Percentiles rank a stretch among this genome's conserved stretches.
These are phyloP conservation scores for Synanthedon myopaeformis DNA, from an alignment of 2,888 invertebrate genomes.

Conservation along the genomic window DNA sequence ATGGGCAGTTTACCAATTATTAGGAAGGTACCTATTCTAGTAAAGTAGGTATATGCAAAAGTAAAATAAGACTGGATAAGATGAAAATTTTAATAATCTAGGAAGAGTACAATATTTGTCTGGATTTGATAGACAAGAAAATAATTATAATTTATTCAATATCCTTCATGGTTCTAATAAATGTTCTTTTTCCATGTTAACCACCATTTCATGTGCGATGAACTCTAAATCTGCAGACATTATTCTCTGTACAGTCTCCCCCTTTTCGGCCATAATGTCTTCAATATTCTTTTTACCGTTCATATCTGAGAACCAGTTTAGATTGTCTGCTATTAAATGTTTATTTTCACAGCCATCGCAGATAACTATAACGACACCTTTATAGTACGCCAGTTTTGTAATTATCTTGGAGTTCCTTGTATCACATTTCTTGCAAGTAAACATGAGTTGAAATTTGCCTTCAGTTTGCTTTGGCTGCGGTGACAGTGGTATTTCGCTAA, in stretches of 20 bases:
- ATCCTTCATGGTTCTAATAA: not conserved
- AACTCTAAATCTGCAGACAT: constrained; percentile 61
- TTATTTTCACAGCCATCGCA: constrained; percentile 90
- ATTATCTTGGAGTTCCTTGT: constrained; percentile 83
- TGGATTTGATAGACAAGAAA: not conserved
- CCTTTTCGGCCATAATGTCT: constrained; percentile 87
- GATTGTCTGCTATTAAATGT: constrained; percentile 96
- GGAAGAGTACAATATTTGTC: no score
- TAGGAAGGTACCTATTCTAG: no score
- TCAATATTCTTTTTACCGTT: constrained; percentile 87
- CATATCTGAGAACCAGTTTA: constrained; percentile 92
- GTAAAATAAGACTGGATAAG: no score
- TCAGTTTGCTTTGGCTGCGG: constrained; percentile 29
- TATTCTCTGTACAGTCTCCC: constrained; percentile 80
- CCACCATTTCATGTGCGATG: constrained; percentile 46
- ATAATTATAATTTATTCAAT: not conserved
- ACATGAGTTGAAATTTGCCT: constrained; percentile 78
- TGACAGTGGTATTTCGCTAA: constrained; percentile 26
- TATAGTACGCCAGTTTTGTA: constrained; percentile 85
- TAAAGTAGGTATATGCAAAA: no score
- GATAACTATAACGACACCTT: constrained; percentile 92
- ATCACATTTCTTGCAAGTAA: constrained; percentile 91
- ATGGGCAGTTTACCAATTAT: no score
- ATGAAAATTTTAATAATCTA: no score
- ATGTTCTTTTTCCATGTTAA: constrained; percentile 20